Base-by-base conservation (phyloP, 2,113 vertebrate species). In the Leptocoma aspasia region DNA sequence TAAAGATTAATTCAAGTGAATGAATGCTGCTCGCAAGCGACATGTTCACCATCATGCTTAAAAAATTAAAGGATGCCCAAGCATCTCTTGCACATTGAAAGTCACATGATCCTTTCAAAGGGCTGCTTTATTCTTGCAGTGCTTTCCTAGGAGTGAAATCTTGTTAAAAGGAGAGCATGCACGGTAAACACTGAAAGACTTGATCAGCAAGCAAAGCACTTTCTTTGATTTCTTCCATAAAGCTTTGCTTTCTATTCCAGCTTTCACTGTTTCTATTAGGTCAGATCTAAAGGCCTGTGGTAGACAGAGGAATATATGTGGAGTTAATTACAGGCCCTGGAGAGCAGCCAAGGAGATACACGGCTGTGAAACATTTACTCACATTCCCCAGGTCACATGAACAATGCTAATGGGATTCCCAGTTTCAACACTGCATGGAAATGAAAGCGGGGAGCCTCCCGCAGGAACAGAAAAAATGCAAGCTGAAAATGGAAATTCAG, bases 341-440 rank as follows among this genome's bases (percentile, higher is more conserved):
- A 82, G 80, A 84, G 64, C 49, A 87, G 89, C 93, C 90, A 90
- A 82, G 82, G 35, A 81, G 86, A 95, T 79, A 82, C 1, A 69
- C 4, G 7, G n/a, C 66, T 84, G 19, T 79, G 90, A 94, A 93
- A 91, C 86, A 49, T 86, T 95, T 73, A 82, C 72, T 91, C 45
- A 60, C 84, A 85, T 94, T 96, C 85, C 3, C 0, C 28, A 80
- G 88, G 80, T 93, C 94, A 71, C 37, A 45, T 11, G 66, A 92
- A 89, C 72, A 90, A 42, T 3, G 8, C 45, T 96, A 75, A 96
- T 95, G 93, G 88, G 69, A 95, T 94, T 95, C 69, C 95, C 94
- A 97, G 90, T 45, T 88, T 49, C 68, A 57, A 42, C 59, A 41
- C 50, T 30, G 41, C 18, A 10, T 76, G 84, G 89, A 95, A 92